These are phyloP conservation scores for Corythornis vintsioides DNA, from an alignment of 2,113 vertebrate species.

Conservation along the genomic window DNA sequence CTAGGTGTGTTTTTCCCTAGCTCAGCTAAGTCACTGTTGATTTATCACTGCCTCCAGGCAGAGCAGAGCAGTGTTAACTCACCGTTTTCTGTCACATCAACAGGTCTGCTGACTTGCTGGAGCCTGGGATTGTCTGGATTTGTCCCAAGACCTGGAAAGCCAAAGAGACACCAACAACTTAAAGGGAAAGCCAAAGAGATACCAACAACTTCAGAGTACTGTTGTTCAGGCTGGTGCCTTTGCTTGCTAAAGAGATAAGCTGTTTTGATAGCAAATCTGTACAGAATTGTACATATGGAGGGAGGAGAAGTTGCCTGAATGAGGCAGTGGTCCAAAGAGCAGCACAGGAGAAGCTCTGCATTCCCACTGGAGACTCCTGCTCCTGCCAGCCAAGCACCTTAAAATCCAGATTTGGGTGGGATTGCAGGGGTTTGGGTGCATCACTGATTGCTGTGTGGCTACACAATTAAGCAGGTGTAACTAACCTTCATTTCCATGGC, in stretches of 20 bases:
- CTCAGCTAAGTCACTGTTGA: not conserved
- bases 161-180: not conserved
- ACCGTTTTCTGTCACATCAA: not conserved
- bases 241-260: not conserved
- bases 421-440: not conserved
- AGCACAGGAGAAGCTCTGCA: not conserved
- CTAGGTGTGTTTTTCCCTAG: not conserved
- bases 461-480: not conserved
- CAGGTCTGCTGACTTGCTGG: not conserved
- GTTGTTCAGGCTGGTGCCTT: not conserved
- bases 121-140: not conserved
- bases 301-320: not conserved
- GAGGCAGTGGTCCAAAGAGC: not conserved
- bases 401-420: not conserved
- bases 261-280: not conserved
- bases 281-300: not conserved
- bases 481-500: not conserved
- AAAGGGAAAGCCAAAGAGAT: not conserved
- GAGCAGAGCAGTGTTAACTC: not conserved
- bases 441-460: not conserved
- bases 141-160: not conserved
- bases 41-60: not conserved
- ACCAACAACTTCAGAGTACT: not conserved
- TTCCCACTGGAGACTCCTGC: not conserved
- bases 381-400: not conserved